phyloP scores from a whole-genome alignment of 37 sponge, comb jelly and placozoan species.

The Petrosia ficiformis region DNA sequence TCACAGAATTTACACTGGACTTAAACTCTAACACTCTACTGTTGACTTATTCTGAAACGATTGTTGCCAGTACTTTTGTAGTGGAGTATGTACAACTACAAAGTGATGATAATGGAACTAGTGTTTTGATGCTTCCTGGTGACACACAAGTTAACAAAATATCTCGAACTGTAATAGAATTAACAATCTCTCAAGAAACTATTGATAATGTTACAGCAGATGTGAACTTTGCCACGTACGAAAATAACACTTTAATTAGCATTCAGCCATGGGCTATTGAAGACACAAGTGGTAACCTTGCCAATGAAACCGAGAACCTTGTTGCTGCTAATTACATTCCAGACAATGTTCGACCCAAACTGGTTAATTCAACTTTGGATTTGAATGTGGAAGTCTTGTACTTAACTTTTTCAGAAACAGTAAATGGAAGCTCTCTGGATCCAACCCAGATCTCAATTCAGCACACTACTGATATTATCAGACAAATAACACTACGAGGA shows the following conservation, averaged over 20 bases:
- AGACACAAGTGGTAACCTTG: conserved; percentile 44
- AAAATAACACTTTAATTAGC: conserved; percentile 39
- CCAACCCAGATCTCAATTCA: conserved; percentile 67
- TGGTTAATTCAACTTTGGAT: conserved; percentile 43
- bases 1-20: conserved; percentile 59
- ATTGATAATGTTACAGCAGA: conserved; percentile 65
- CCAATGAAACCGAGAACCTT: conserved; percentile 9
- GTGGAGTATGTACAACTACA: conserved; percentile 38
- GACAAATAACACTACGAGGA: conserved; percentile 40
- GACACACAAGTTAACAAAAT: conserved; percentile 7
- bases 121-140: conserved; percentile 5
- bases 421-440: conserved; percentile 56
- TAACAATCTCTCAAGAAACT: conserved; percentile 51
- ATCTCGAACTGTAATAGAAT: conserved; percentile 33
- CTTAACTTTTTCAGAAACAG: conserved; percentile 79
- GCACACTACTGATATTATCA: background rate
- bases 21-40: conserved; percentile 51
- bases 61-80: conserved; percentile 21
- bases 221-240: conserved; percentile 58
- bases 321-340: conserved; percentile 24
- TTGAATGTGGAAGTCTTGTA: conserved; percentile 36
- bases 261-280: conserved; percentile 27
- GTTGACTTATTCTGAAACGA: conserved; percentile 71
- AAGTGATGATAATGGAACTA: conserved; percentile 23
- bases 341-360: conserved; percentile 38